A percentile compares a stretch with the other conserved stretches of the same genome.
phyloP scores from a whole-genome alignment of 2,888 invertebrate genomes.

The Atethmia centrago region DNA sequence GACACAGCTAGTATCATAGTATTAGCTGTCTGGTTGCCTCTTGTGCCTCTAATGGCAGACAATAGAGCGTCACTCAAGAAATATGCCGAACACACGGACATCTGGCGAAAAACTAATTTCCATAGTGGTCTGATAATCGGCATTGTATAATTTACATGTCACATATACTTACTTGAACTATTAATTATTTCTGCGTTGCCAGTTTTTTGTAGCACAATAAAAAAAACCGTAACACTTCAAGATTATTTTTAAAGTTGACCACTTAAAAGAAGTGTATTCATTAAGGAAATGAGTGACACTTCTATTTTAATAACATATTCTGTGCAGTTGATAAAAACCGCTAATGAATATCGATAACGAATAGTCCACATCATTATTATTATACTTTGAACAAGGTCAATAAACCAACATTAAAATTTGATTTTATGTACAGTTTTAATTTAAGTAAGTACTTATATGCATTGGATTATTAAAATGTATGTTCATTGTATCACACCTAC shows the following conservation, averaged over 20 bases:
- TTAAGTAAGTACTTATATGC: conserved; percentile 28
- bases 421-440: conserved; percentile 24
- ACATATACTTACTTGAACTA: not conserved
- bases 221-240: not conserved
- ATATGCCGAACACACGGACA: conserved; percentile 17
- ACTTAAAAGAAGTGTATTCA: not conserved
- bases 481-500: conserved; percentile 11
- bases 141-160: conserved; percentile 18
- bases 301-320: not conserved
- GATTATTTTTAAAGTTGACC: not conserved
- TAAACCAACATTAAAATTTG: conserved; percentile 46
- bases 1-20: not conserved
- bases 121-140: conserved; percentile 24
- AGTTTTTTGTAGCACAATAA: not conserved
- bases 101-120: conserved; percentile 28
- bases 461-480: conserved; percentile 18
- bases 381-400: conserved; percentile 33
- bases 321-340: not conserved
- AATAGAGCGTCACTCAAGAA: conserved; percentile 8
- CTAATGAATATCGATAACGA: conserved; percentile 1
- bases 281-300: conserved; percentile 9
- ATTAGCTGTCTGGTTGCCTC: not conserved
- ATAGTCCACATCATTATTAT: conserved; percentile 8
- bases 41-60: not conserved
- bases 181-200: not conserved